Percentiles rank a stretch among this genome's conserved stretches.
Conservation (phyloP, 2,113 vertebrate genomes). For the Cinclus mexicanus region DNA sequence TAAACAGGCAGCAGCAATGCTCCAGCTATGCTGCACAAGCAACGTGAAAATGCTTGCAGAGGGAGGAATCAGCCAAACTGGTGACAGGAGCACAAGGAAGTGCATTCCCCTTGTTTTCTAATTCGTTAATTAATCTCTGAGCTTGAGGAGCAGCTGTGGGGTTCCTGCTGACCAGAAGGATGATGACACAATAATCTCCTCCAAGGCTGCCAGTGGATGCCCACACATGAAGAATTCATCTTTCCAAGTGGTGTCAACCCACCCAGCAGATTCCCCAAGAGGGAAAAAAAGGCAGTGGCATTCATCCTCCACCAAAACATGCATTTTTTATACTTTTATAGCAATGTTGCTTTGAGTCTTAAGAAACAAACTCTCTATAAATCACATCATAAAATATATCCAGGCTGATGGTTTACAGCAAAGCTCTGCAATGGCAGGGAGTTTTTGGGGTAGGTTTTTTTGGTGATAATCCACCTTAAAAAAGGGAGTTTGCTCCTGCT, state of each 20-base stretch:
- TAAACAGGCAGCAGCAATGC: neutral
- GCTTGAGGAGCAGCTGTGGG: neutral
- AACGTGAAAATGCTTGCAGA: neutral
- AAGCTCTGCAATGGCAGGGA: neutral
- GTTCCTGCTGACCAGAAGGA: neutral
- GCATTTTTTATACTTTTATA: conserved; percentile 28
- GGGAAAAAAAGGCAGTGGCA: neutral
- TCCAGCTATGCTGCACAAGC: neutral
- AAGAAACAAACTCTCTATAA: conserved; percentile 53
- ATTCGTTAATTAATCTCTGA: neutral
- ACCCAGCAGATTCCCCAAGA: neutral
- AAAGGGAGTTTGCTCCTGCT: neutral
- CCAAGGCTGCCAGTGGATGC: neutral
- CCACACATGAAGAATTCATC: conserved; percentile 42
- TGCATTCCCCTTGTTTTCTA: neutral
- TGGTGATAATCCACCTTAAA: neutral
- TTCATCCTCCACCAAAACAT: neutral
- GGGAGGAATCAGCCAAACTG: neutral
- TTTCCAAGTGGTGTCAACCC: neutral
- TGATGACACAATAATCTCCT: neutral
- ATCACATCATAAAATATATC: conserved; percentile 59
- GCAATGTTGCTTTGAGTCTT: conserved; percentile 17
- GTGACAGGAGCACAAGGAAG: neutral
- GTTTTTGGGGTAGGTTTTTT: neutral
- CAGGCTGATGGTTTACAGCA: conserved; percentile 19